Evolutionary conservation across 2,888 invertebrate species (phyloP).

Genomic region (Hirtodrosophila cameraria): DNA sequence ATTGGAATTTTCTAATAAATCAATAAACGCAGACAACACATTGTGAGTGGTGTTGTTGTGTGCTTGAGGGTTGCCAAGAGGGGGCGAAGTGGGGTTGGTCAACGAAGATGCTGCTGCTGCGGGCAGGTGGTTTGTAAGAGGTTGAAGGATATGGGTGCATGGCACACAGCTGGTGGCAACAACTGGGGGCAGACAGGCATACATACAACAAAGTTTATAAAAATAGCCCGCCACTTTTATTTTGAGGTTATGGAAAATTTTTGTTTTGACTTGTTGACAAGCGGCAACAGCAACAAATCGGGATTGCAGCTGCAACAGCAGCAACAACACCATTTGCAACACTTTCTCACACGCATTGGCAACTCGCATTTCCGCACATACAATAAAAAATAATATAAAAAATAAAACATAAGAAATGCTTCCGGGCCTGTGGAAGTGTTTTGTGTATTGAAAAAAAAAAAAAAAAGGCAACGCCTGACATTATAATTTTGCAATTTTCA

Average conservation of each 20-base stretch:
- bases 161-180: slow-evolving; percentile 68
- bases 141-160: slow-evolving; percentile 21
- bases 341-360: slow-evolving; percentile 63
- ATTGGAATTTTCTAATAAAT: slow-evolving; percentile 83
- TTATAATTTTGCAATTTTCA: slow-evolving; percentile 52
- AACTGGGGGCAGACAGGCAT: slow-evolving; percentile 10
- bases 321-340: slow-evolving; percentile 46
- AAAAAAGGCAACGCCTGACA: slow-evolving; percentile 10
- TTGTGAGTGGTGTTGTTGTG: slow-evolving; percentile 47
- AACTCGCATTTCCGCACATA: slow-evolving; percentile 59
- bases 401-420: too few relatives aligned
- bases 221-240: slow-evolving; percentile 57
- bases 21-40: slow-evolving; percentile 80
- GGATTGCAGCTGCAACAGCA: slow-evolving; percentile 52
- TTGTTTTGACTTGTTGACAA: slow-evolving; percentile 43
- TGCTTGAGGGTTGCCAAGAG: neutral
- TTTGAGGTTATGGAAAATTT: slow-evolving; percentile 72
- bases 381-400: slow-evolving; percentile 9
- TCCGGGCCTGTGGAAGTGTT: slow-evolving; percentile 34
- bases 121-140: slow-evolving; percentile 24
- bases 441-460: neutral
- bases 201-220: slow-evolving; percentile 54
- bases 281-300: slow-evolving; percentile 35
- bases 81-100: neutral
- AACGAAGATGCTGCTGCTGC: slow-evolving; percentile 44